Base-by-base conservation (phyloP, 2,888 invertebrate species). In the Dicycla oo region DNA sequence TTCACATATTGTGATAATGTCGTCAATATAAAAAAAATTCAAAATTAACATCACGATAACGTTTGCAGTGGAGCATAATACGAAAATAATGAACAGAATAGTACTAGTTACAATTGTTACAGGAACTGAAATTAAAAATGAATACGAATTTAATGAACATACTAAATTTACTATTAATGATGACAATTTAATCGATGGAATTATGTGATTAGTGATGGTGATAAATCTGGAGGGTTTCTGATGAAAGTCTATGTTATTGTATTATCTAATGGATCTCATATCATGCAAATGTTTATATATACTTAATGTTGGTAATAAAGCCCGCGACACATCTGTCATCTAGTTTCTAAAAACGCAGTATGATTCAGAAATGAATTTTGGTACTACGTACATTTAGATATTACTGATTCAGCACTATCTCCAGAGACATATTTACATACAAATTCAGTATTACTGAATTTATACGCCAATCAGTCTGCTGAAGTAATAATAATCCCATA, bases 81-180 rank as follows among this genome's bases (percentile, higher is more conserved):
- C 45, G 15, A 51, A 65, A 66, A 77, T 72, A 81, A 61, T 72
- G 43, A 54, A 62, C 26, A 13, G 15, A 20, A 58, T 34, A 56
- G 34, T 30, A 43, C 62, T 40, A 45, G 30, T 43, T 45, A 13
- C 13, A 56, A 67, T 54, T 61, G n/a, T 5, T 60, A 53, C 11
- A 47, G 30, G 15, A 40, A 49, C 11, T 53, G 6, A 62, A 57
- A 63, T 51, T 18, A 26, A 45, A n/a, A 43, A 61, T 20, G 49
- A 60, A 75, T 80, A 51, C 20, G 53, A 71, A 53, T 64, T 60
- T 64, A 67, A 75, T 76, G 61, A 54, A 69, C 30, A 40, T n/a
- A 53, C 40, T 43, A 23, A 62, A 54, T 62, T 40, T 23, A 51
- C 45, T 62, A 45, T 70, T 65, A 56, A 62, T 75, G 40, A 70